Evolutionary conservation across 2,888 invertebrate species (phyloP).

Genomic region (Elysia crispata): DNA sequence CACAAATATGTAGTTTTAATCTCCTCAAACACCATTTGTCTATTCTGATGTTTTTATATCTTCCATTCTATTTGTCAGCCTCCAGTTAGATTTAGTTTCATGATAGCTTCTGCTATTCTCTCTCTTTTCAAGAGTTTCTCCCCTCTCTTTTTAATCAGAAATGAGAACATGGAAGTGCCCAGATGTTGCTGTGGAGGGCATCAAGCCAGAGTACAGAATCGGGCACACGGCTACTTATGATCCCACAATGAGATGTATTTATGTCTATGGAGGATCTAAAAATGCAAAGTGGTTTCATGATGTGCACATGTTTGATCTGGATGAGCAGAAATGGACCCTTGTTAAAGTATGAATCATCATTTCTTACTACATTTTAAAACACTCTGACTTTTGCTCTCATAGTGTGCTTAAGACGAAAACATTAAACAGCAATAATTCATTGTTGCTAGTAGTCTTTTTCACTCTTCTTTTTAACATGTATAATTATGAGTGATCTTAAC

Average conservation of each 20-base stretch:
- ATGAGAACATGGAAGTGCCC: constrained; percentile 66
- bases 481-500: too few species aligned
- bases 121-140: too few species aligned
- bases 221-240: constrained; percentile 76
- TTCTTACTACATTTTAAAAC: too few species aligned
- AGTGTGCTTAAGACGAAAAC: too few species aligned
- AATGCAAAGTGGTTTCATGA: constrained; percentile 76
- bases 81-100: too few species aligned
- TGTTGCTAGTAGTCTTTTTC: too few species aligned
- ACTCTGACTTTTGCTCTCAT: too few species aligned
- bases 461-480: too few species aligned
- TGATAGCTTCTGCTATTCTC: neutral
- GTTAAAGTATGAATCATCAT: constrained; percentile 64
- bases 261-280: constrained; percentile 75
- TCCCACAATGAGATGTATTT: constrained; percentile 72
- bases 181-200: constrained; percentile 61
- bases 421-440: too few species aligned
- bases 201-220: constrained; percentile 71
- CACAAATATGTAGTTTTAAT: too few species aligned
- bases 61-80: neutral
- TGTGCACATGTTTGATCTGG: constrained; percentile 73
- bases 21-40: too few species aligned
- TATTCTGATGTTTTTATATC: neutral
- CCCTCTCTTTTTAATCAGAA: constrained; percentile 57
- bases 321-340: constrained; percentile 74